These are phyloP conservation scores for Chondrosia reniformis DNA, from an alignment of 37 sponge, comb jelly and placozoan genomes.

Conservation along the genomic window DNA sequence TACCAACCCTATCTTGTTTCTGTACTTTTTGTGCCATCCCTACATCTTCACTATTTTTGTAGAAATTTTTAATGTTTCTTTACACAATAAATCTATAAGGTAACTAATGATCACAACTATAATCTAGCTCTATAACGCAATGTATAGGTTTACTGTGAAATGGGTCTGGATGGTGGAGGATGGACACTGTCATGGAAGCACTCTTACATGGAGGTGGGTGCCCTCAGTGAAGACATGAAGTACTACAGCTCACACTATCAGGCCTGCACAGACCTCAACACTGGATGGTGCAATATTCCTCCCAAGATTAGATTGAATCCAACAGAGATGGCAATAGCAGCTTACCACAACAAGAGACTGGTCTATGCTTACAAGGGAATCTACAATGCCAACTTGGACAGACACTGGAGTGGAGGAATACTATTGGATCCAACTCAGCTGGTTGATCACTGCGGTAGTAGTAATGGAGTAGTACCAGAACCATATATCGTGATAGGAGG, in stretches of 20 bases:
- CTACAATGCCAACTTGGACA: neutral
- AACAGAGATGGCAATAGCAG: slow-evolving; percentile 18
- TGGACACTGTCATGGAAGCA: slow-evolving; percentile 20
- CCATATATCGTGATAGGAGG: neutral
- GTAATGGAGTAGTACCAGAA: neutral
- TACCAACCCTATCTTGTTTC: no score
- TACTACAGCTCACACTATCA: slow-evolving; percentile 17
- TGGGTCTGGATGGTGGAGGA: slow-evolving; percentile 2
- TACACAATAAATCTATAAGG: no score
- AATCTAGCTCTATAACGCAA: no score
- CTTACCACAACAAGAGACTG: slow-evolving; percentile 19
- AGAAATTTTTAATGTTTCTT: no score
- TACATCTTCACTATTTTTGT: no score
- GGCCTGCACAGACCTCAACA: slow-evolving; percentile 8
- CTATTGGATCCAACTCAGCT: neutral
- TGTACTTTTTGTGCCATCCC: no score
- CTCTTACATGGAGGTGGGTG: neutral
- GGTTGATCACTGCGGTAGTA: neutral
- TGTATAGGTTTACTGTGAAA: slow-evolving; percentile 9
- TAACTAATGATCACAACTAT: no score
- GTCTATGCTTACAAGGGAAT: slow-evolving; percentile 21
- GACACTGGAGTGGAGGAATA: slow-evolving; percentile 10
- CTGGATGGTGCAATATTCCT: slow-evolving; percentile 22
- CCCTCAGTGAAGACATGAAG: slow-evolving; percentile 22
- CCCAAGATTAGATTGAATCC: slow-evolving; percentile 6